Evolutionary conservation across 2,888 invertebrate species (phyloP).

Genomic region (Malacosoma neustria): DNA sequence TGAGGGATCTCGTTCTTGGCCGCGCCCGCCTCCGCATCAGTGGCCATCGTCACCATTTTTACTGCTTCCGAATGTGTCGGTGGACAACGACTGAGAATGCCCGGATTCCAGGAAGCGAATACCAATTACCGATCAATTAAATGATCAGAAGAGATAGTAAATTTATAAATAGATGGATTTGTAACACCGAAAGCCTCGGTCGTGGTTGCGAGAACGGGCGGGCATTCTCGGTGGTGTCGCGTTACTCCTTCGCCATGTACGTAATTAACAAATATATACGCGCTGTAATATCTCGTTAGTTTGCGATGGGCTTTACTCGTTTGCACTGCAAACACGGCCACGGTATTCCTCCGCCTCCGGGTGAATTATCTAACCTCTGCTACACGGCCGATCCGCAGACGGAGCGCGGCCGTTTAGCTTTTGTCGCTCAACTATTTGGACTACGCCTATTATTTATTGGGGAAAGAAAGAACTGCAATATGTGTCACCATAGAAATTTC

Average conservation of each 20-base stretch:
- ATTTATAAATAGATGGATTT: background rate
- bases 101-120: too few relatives aligned
- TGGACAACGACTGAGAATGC: too few relatives aligned
- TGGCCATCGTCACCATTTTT: conserved; percentile 28
- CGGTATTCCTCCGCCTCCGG: conserved; percentile 29
- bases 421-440: too few relatives aligned
- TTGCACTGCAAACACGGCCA: conserved; percentile 26
- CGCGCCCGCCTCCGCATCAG: conserved; percentile 29
- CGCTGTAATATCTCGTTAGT: conserved; percentile 25
- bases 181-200: background rate
- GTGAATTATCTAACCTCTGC: conserved; percentile 6
- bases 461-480: too few relatives aligned
- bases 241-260: background rate
- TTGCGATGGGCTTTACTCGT: conserved; percentile 19
- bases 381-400: too few relatives aligned
- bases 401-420: too few relatives aligned
- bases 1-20: conserved; percentile 49
- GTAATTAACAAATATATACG: background rate
- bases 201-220: conserved; percentile 4
- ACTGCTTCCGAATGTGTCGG: too few relatives aligned
- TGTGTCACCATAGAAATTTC: too few relatives aligned
- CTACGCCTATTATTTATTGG: too few relatives aligned
- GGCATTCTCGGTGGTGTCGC: conserved; percentile 12
- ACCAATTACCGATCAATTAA: background rate
- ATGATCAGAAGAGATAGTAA: too few relatives aligned